A percentile compares a stretch with the other conserved stretches of the same genome.
phyloP scores from a whole-genome alignment of 2,797 vertebrate species.

The Okamejei kenojei region DNA sequence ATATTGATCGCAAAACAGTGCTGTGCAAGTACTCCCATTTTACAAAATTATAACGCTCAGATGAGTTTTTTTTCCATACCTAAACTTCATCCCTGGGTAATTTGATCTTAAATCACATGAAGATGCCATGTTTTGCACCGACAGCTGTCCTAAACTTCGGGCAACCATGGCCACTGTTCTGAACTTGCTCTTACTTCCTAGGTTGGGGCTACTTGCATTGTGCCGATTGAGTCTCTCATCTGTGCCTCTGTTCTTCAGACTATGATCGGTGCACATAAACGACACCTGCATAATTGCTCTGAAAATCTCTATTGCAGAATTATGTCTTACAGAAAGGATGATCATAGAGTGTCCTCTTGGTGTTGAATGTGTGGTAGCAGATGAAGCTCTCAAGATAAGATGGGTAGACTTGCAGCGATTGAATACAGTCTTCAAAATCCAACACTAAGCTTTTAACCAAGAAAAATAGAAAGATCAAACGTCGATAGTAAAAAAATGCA shows the following conservation, averaged over 20 bases:
- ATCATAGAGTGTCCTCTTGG: neutral
- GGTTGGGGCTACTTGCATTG: slow-evolving; percentile 80
- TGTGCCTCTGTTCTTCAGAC: slow-evolving; percentile 76
- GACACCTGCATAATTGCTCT: slow-evolving; percentile 82
- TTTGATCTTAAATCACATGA: slow-evolving; percentile 71
- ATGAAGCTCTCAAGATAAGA: neutral
- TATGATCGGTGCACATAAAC: slow-evolving; percentile 87
- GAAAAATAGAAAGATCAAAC: neutral
- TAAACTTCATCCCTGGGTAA: slow-evolving; percentile 86
- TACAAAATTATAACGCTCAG: neutral
- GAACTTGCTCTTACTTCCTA: slow-evolving; percentile 80
- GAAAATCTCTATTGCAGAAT: neutral
- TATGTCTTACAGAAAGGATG: neutral
- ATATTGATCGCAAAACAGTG: neutral
- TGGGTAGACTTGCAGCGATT: neutral
- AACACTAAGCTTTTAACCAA: neutral
- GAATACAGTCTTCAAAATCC: slow-evolving; percentile 9
- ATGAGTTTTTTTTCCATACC: slow-evolving; percentile 62
- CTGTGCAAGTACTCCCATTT: neutral
- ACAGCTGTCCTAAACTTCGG: slow-evolving; percentile 86
- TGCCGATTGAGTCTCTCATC: slow-evolving; percentile 83
- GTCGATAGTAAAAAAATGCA: neutral
- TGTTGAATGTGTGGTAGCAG: neutral
- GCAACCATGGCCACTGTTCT: slow-evolving; percentile 89
- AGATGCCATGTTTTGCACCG: slow-evolving; percentile 72